phyloP scores from a whole-genome alignment of 2,113 vertebrate species.

The Garra rufa region DNA sequence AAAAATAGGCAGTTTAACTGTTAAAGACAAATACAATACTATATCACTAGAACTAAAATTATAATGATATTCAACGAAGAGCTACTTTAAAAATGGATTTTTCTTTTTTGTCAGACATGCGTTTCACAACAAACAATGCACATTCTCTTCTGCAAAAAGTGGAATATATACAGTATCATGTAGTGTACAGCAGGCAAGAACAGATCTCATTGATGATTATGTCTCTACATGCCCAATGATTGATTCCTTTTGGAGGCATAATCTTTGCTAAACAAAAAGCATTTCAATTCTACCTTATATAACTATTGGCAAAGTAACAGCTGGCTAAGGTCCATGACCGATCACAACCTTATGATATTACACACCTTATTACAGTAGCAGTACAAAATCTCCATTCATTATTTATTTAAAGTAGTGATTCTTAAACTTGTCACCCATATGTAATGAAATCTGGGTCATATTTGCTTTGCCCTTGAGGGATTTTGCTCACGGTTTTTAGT shows the following conservation, averaged over 20 bases:
- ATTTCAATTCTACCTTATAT: background rate
- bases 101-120: background rate
- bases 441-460: background rate
- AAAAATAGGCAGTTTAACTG: too few relatives aligned
- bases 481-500: background rate
- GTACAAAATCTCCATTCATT: background rate
- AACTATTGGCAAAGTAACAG: background rate
- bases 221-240: conserved; percentile 1
- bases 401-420: background rate
- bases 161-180: background rate
- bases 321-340: background rate
- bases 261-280: background rate
- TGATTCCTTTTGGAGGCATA: background rate
- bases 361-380: background rate
- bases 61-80: too few relatives aligned
- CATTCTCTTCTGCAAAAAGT: background rate
- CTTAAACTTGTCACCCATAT: background rate
- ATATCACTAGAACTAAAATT: too few relatives aligned
- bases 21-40: too few relatives aligned
- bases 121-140: background rate
- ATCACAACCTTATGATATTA: background rate
- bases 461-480: background rate
- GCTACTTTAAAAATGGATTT: background rate
- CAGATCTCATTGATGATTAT: conserved; percentile 10
- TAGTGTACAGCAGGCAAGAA: background rate